phyloP scores from a whole-genome alignment of 2,797 vertebrate species.

The Coregonus ussuriensis region DNA sequence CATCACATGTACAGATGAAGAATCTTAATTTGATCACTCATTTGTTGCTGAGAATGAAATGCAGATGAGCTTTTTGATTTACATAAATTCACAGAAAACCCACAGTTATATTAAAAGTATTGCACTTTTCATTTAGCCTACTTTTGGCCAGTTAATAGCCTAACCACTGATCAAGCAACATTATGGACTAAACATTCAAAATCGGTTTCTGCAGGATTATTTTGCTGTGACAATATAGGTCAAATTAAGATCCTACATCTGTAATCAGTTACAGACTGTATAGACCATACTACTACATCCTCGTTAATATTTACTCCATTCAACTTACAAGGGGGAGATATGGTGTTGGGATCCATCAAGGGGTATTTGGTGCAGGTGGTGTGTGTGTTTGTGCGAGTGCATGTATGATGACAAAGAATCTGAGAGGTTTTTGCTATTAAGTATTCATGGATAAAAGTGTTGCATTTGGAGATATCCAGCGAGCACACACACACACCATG shows the following conservation, averaged over 20 bases:
- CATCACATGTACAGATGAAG: constrained; percentile 51
- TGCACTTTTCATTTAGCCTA: no score
- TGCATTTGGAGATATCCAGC: constrained; percentile 38
- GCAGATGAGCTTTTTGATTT: no score
- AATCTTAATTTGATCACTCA: no score
- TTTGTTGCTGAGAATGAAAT: no score
- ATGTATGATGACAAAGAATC: constrained; percentile 40
- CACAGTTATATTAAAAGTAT: no score
- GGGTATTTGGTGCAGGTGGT: constrained; percentile 30
- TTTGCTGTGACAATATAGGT: no score
- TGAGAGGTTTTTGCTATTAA: constrained; percentile 35
- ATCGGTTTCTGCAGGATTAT: no score
- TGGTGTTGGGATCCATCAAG: constrained; percentile 40
- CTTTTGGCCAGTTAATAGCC: no score
- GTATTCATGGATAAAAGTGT: constrained; percentile 41
- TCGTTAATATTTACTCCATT: constrained; percentile 62
- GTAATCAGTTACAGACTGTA: constrained; percentile 56
- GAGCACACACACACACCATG: constrained; percentile 10
- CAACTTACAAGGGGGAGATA: constrained; percentile 42
- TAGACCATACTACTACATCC: constrained; percentile 40
- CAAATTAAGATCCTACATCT: no score
- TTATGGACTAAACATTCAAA: no score
- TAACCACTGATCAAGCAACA: no score
- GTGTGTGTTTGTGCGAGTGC: constrained; percentile 5
- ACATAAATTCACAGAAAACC: no score